phyloP scores from a whole-genome alignment of 2,797 vertebrate species.

The Strix occidentalis region DNA sequence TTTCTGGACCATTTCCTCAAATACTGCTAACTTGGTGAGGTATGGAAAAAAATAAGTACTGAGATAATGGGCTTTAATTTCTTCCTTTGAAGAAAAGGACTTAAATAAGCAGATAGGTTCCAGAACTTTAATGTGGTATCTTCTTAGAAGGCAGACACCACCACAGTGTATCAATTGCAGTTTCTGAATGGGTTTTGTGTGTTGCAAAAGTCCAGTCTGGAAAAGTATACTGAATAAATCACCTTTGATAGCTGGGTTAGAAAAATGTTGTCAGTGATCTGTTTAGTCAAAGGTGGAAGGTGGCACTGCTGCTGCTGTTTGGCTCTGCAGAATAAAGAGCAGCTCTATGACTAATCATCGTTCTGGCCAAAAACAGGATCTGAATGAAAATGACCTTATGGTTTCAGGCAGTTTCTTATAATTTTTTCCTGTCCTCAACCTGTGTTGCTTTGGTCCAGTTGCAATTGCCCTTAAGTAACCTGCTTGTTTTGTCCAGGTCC shows the following conservation, averaged over 20 bases:
- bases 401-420: background rate
- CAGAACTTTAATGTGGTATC: background rate
- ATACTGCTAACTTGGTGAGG: background rate
- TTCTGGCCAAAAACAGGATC: background rate
- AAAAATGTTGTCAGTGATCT: background rate
- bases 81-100: background rate
- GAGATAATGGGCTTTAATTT: background rate
- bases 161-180: background rate
- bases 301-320: background rate
- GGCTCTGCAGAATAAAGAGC: background rate
- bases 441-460: background rate
- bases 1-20: background rate
- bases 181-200: slow-evolving; percentile 15
- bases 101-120: background rate
- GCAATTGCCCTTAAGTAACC: background rate
- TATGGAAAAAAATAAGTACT: background rate
- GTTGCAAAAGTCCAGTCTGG: background rate
- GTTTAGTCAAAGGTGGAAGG: background rate
- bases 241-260: background rate
- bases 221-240: background rate
- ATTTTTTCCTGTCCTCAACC: background rate
- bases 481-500: background rate
- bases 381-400: background rate
- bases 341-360: background rate
- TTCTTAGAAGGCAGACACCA: background rate